Evolutionary conservation across 2,113 vertebrate genomes (phyloP).

Genomic region (Gymnarchus niloticus): DNA sequence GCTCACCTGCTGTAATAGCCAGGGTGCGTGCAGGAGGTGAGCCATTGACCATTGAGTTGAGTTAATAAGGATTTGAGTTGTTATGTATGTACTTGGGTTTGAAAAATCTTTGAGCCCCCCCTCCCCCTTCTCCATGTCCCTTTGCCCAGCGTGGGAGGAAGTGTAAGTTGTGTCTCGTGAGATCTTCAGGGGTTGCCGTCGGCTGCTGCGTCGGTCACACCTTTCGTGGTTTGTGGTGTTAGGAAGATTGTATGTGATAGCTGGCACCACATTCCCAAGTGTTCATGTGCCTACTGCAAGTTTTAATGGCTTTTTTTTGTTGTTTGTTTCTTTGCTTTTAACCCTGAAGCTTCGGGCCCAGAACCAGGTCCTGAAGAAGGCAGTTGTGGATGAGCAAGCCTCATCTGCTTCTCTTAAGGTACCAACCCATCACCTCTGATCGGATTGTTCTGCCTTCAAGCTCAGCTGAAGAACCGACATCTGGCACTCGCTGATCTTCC

Average conservation of each 20-base stretch:
- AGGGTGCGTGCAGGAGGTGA: not conserved
- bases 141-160: too few species aligned
- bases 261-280: not conserved
- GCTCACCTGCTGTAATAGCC: not conserved
- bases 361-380: slow-evolving; percentile 97
- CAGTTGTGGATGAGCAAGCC: slow-evolving; percentile 92
- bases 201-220: too few species aligned
- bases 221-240: not conserved
- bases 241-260: not conserved
- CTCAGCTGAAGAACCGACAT: not conserved
- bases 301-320: not conserved
- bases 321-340: too few species aligned
- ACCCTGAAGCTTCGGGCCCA: slow-evolving; percentile 90
- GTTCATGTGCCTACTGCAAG: not conserved
- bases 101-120: not conserved
- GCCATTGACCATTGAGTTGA: not conserved
- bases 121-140: not conserved
- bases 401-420: slow-evolving; percentile 85
- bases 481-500: not conserved
- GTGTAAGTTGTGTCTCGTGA: too few species aligned
- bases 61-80: not conserved
- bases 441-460: not conserved
- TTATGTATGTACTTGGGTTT: not conserved
- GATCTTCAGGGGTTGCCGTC: too few species aligned
- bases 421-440: slow-evolving; percentile 23